phyloP scores from a whole-genome alignment of 2,888 invertebrate genomes.

The Amphipoea oculea region DNA sequence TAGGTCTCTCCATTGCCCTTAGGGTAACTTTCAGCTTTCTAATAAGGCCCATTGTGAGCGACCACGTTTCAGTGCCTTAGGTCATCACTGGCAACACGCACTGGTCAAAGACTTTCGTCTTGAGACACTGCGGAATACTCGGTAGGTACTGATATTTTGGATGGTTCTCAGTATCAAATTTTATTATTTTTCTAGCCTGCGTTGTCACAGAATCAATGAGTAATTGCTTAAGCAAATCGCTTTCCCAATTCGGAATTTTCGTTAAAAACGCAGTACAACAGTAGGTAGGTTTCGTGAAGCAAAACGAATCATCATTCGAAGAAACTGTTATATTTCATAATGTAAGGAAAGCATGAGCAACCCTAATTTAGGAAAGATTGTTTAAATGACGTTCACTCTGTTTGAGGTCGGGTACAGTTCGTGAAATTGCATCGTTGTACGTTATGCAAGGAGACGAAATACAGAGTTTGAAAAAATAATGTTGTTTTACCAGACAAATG shows the following conservation, averaged over 20 bases:
- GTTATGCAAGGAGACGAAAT: slow-evolving; percentile 13
- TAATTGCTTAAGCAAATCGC: background rate
- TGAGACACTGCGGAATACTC: background rate
- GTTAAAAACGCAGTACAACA: background rate
- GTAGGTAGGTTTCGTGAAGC: background rate
- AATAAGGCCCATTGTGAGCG: too few species aligned
- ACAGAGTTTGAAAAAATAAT: slow-evolving; percentile 18
- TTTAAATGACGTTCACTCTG: slow-evolving; percentile 17
- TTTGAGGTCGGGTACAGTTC: slow-evolving; percentile 1
- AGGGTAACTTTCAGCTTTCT: too few species aligned
- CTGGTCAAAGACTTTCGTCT: too few species aligned
- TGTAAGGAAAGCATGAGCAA: slow-evolving; percentile 12
- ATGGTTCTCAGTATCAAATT: background rate
- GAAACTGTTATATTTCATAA: slow-evolving; percentile 21
- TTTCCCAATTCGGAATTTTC: slow-evolving; percentile 4
- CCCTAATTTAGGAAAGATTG: slow-evolving; percentile 33
- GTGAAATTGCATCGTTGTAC: background rate
- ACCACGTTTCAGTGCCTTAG: too few species aligned
- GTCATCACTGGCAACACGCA: too few species aligned
- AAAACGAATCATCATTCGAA: slow-evolving; percentile 10
- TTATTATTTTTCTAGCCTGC: background rate
- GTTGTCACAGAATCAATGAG: background rate
- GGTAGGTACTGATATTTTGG: background rate
- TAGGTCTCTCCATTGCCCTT: too few species aligned
- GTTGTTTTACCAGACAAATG: background rate